phyloP scores from a whole-genome alignment of 2,113 vertebrate genomes.

The Oryzias woworae region DNA sequence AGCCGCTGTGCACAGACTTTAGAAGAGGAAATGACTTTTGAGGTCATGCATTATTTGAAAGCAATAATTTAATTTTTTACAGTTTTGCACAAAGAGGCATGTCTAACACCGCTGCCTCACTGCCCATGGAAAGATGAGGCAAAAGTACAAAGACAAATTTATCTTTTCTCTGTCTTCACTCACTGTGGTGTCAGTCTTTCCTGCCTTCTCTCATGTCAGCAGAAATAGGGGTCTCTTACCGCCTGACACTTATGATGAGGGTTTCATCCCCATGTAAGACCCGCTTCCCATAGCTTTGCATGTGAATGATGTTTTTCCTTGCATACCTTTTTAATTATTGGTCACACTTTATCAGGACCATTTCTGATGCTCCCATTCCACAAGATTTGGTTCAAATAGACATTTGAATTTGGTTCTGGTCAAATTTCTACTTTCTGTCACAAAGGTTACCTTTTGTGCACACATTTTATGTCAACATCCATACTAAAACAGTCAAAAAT shows the following conservation, averaged over 20 bases:
- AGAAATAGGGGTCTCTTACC: constrained; percentile 59
- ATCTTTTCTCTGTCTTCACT: constrained; percentile 17
- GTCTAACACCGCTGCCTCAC: constrained; percentile 27
- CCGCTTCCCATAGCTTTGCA: constrained; percentile 12
- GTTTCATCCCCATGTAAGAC: constrained; percentile 48
- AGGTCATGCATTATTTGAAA: constrained; percentile 54
- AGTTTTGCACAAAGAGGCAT: constrained; percentile 37
- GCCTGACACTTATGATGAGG: constrained; percentile 43
- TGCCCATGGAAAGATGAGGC: constrained; percentile 23
- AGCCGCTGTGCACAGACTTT: constrained; percentile 53
- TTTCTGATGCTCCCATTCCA: too few relatives aligned
- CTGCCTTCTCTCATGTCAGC: constrained; percentile 34
- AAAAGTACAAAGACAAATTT: constrained; percentile 32
- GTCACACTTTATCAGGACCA: too few relatives aligned
- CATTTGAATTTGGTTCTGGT: too few relatives aligned
- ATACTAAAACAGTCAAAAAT: too few relatives aligned
- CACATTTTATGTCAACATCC: too few relatives aligned
- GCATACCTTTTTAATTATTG: too few relatives aligned
- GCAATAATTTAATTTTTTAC: constrained; percentile 62
- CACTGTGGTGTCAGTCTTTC: constrained; percentile 19
- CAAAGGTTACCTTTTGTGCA: too few relatives aligned
- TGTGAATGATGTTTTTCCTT: neutral
- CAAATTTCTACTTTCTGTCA: too few relatives aligned
- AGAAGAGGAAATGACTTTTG: constrained; percentile 60
- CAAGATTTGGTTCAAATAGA: too few relatives aligned